Base-by-base conservation (phyloP, 2,888 invertebrate genomes). In the Capitulum mitella region DNA sequence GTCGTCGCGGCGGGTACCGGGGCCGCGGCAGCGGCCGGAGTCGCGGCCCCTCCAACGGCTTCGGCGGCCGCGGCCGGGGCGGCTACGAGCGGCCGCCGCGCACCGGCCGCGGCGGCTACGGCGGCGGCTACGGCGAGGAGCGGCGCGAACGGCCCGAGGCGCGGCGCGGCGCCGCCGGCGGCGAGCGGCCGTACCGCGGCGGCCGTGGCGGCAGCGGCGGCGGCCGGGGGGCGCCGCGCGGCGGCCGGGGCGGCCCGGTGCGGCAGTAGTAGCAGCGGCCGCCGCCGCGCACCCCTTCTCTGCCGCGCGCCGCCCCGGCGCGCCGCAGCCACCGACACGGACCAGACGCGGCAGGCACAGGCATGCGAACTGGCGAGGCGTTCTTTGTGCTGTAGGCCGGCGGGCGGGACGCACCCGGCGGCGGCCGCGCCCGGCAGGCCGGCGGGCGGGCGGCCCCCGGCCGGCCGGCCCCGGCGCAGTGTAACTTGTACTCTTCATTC, bases 11-110 rank as follows among this genome's bases (percentile, higher is more conserved):
- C 22, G 70, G 70, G 8, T 40, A 37, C 40, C 37, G 70, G 70
- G 58, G 29, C 78, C 78, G 58, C 79, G 78, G 46, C 70, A 58
- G 40, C 74, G 78, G 40, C 61, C 80, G 37, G 79, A 80, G 48
- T 79, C 78, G 64, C 26, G 70, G 54, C 26, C 40, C n/a, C 40
- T 43, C 40, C 40, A 78, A 40, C 78, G 70, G 61, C 64, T 64
- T n/a, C 78, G 70, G 70, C 78, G 46, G 64, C 43, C 61, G 43
- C 40, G 70, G 61, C 78, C 61, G 46, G 64, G 70, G 43, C 78
- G 46, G 58, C 78, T 43, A 54, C 78, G 70, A 46, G 40, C 61
- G 32, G n/a, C 61, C 37, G 12, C 61, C 46, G 29, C 61, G 48
- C 78, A n/a, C 43, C 64, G 46, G 58, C 64, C 61, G 37, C 40